Evolutionary conservation across 2,113 vertebrate genomes (phyloP).

Genomic region (Gopherus flavomarginatus): DNA sequence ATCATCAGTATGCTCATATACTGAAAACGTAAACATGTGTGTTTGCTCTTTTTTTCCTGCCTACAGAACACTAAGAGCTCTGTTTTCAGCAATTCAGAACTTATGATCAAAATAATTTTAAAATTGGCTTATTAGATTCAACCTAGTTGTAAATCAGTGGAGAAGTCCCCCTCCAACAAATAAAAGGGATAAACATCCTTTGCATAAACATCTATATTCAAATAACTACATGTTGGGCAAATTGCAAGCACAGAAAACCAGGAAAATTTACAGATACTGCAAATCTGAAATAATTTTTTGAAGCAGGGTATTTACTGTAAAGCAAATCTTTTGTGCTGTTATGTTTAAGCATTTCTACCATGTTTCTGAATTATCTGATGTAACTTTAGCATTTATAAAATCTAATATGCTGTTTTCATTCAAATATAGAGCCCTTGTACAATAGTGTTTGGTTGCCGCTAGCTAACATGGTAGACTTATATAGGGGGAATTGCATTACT

Average conservation of each 20-base stretch:
- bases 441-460: background rate
- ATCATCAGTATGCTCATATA: background rate
- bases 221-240: background rate
- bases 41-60: background rate
- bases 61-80: background rate
- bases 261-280: background rate
- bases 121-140: background rate
- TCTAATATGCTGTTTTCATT: background rate
- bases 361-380: background rate
- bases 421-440: background rate
- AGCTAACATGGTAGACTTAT: background rate
- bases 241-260: background rate
- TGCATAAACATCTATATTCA: background rate
- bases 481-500: background rate
- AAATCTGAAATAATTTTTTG: background rate
- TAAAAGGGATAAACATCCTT: background rate
- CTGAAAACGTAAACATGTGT: slow-evolving; percentile 27
- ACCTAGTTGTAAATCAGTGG: background rate
- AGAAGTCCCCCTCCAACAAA: background rate
- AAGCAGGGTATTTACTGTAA: background rate
- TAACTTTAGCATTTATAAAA: background rate
- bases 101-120: background rate
- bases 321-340: background rate
- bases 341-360: background rate
- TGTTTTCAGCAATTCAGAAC: background rate